phyloP scores from a whole-genome alignment of 2,113 vertebrate species.

The Typhlomys cinereus region DNA sequence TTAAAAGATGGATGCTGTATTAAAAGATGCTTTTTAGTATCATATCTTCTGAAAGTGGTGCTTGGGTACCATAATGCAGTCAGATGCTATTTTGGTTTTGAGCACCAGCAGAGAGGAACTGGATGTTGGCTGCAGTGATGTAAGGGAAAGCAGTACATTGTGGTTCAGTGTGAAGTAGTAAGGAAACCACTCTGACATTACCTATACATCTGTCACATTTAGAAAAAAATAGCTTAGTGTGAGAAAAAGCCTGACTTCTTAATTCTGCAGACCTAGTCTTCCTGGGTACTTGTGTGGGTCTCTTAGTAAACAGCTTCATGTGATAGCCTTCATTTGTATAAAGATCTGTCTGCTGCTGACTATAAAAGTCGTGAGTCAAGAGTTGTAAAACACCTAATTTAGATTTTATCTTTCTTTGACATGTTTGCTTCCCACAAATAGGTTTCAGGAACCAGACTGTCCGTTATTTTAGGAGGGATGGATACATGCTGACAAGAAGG shows the following conservation, averaged over 20 bases:
- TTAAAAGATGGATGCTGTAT: background rate
- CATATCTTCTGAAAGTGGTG: too few relatives aligned
- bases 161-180: background rate
- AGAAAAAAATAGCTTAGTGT: background rate
- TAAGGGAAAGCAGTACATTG: background rate
- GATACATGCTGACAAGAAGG: background rate
- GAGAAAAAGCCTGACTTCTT: slow-evolving; percentile 50
- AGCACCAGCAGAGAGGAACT: background rate
- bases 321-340: background rate
- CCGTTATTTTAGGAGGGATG: background rate
- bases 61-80: background rate
- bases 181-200: background rate
- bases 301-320: background rate
- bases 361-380: background rate
- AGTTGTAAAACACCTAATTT: background rate
- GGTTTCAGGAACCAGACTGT: background rate
- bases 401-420: background rate
- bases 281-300: background rate
- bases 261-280: background rate
- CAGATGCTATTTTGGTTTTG: slow-evolving; percentile 13
- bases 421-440: background rate
- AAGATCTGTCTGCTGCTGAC: background rate
- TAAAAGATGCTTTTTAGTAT: background rate
- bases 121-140: background rate
- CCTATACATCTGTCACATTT: slow-evolving; percentile 27